phyloP scores from a whole-genome alignment of 2,113 vertebrate species.

The Copsychus sechellarum region DNA sequence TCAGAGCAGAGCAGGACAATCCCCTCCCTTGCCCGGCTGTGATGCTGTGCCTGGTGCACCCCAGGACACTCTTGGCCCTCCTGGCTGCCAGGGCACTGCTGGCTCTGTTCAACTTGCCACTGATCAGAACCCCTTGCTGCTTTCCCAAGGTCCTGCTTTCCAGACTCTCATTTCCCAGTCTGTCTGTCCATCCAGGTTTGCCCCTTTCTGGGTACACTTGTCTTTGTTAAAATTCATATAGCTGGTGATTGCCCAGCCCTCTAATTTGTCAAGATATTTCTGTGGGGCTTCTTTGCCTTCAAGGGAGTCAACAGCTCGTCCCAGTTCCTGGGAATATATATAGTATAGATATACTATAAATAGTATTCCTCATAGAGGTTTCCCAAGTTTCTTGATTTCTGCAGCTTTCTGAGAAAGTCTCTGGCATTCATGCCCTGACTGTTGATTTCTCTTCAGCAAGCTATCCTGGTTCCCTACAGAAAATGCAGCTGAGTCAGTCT shows the following conservation, averaged over 20 bases:
- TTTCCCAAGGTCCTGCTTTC: neutral
- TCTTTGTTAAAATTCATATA: neutral
- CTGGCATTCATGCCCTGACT: neutral
- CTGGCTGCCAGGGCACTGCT: neutral
- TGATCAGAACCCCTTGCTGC: rapidly evolving
- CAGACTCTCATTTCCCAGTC: neutral
- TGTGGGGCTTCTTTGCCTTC: neutral
- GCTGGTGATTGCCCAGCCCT: neutral
- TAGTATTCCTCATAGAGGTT: neutral
- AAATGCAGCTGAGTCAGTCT: neutral
- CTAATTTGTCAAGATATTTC: neutral
- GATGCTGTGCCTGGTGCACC: neutral
- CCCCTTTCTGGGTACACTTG: neutral
- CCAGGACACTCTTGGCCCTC: rapidly evolving
- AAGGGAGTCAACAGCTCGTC: neutral
- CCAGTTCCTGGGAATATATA: neutral
- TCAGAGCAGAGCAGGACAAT: neutral
- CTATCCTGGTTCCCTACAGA: neutral
- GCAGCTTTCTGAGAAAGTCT: neutral
- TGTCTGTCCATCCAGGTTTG: rapidly evolving
- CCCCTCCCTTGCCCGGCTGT: rapidly evolving
- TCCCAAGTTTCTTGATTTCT: neutral
- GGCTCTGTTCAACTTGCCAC: rapidly evolving
- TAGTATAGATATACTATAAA: neutral
- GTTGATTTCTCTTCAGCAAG: neutral